Evolutionary conservation across 2,888 invertebrate species (phyloP).

Genomic region (Oscheius myriophilus): DNA sequence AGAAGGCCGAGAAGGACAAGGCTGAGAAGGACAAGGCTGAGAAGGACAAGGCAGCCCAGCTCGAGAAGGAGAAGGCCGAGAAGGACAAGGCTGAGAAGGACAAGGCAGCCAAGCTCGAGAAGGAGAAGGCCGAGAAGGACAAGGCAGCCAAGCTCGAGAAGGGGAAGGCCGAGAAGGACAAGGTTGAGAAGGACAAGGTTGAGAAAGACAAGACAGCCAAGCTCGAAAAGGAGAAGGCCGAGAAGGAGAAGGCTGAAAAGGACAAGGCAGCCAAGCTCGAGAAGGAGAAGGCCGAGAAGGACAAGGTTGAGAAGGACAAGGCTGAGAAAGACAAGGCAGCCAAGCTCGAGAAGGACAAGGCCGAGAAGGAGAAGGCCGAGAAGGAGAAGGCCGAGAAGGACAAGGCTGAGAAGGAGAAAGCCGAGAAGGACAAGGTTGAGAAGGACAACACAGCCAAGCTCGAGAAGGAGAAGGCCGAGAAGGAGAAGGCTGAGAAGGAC

Average conservation of each 20-base stretch:
- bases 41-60: not conserved
- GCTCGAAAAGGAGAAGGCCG: conserved; percentile 16
- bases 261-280: conserved; percentile 11
- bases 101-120: conserved; percentile 15
- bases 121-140: conserved; percentile 19
- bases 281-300: conserved; percentile 21
- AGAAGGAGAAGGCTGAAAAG: conserved; percentile 17
- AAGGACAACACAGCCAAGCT: conserved; percentile 14
- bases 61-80: conserved; percentile 21
- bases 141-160: conserved; percentile 8
- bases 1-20: conserved; percentile 17
- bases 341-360: conserved; percentile 12
- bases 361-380: conserved; percentile 16
- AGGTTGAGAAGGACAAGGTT: conserved; percentile 15
- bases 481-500: conserved; percentile 11
- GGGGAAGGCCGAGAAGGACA: conserved; percentile 26
- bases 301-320: conserved; percentile 13
- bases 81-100: conserved; percentile 14
- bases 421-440: conserved; percentile 7
- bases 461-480: conserved; percentile 9
- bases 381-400: conserved; percentile 20
- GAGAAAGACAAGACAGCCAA: conserved; percentile 7
- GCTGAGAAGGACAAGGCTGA: conserved; percentile 9
- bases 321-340: conserved; percentile 15
- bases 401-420: conserved; percentile 17